Evolutionary conservation across 92 coral and sea anemone genomes (phyloP), one percentile per base, ranked within the genome.

Genomic region (Phenganax subtilis): DNA sequence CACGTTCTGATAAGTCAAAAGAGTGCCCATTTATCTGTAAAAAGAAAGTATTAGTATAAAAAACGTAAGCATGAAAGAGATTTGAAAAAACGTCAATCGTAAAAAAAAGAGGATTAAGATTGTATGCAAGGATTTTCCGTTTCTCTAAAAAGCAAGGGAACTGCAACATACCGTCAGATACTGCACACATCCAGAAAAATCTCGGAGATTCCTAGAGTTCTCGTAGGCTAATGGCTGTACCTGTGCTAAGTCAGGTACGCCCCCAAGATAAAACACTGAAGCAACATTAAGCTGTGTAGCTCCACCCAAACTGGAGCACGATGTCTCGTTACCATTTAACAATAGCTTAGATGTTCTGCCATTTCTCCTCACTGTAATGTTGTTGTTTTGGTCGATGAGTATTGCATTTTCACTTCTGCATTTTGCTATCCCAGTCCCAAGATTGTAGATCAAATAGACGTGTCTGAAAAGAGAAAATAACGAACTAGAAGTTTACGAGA

Each of bases 211-310:
- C 28, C 81, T 25, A 47, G 73, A 57, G 74, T 84, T 89, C 63
- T 87, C 89, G 75, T 77, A 80, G 15, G 94, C 93, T 20, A 79
- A 80, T 6, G 93, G 88, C 55, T 85, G 90, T 31, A 93, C 88
- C 66, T 80, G 80, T 6, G 92, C 75, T 20, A 93, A 73, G 72
- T 86, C 88, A 44, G 92, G 98, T 9, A 91, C 97, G 30, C 98
- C 98, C 71, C 98, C 98, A 12, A 93, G 81, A 84, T 88, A 93
- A 81, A 91, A 90, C 61, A 88, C 80, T 9, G 97, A 88, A 15
- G 52, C 44, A n/a, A 91, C 92, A 76, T 93, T 93, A 27, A 93
- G 81, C 62, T 90, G 91, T 25, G 88, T 77, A 12, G 94, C 97
- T 29, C 56, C 54, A 16, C 91, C 90, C 17, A 87, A 89, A 12